A percentile compares a stretch with the other conserved stretches of the same genome.
These are phyloP conservation scores for Polietes domitor DNA, from an alignment of 2,888 invertebrate genomes.

Conservation along the genomic window DNA sequence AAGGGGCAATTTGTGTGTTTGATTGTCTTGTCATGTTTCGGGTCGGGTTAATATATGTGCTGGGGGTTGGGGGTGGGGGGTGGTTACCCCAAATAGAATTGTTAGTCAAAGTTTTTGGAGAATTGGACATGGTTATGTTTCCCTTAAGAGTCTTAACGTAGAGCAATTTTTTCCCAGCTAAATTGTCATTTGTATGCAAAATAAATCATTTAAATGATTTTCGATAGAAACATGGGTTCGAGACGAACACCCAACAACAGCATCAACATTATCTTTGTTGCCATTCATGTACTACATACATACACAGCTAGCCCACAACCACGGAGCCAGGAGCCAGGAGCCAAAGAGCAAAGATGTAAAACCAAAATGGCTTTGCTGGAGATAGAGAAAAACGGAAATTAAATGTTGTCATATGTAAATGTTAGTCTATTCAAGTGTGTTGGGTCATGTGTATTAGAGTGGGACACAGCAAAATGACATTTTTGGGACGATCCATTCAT, in stretches of 20 bases:
- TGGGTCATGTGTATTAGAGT: too few relatives aligned
- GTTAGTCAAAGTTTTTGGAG: neutral
- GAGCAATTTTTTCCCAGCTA: conserved; percentile 48
- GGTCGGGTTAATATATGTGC: neutral
- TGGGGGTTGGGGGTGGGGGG: neutral
- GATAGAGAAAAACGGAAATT: conserved; percentile 59
- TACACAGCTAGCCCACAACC: neutral
- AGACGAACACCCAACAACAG: neutral
- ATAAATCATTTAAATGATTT: conserved; percentile 68
- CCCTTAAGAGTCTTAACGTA: conserved; percentile 56
- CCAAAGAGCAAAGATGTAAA: conserved; percentile 9
- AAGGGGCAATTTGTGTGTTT: neutral
- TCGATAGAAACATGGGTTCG: conserved; percentile 57
- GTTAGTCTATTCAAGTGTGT: too few relatives aligned
- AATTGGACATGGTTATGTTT: conserved; percentile 50
- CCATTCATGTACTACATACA: neutral
- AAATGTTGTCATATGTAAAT: conserved; percentile 58
- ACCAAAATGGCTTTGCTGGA: conserved; percentile 18
- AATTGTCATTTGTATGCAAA: conserved; percentile 68
- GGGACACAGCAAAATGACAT: too few relatives aligned
- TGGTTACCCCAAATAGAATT: neutral
- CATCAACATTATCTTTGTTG: neutral
- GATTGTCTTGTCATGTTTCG: neutral
- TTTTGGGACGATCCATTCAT: too few relatives aligned
- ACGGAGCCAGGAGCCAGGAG: neutral